These are phyloP conservation scores for Xestia sexstrigata DNA, from an alignment of 2,888 invertebrate genomes.

Conservation along the genomic window DNA sequence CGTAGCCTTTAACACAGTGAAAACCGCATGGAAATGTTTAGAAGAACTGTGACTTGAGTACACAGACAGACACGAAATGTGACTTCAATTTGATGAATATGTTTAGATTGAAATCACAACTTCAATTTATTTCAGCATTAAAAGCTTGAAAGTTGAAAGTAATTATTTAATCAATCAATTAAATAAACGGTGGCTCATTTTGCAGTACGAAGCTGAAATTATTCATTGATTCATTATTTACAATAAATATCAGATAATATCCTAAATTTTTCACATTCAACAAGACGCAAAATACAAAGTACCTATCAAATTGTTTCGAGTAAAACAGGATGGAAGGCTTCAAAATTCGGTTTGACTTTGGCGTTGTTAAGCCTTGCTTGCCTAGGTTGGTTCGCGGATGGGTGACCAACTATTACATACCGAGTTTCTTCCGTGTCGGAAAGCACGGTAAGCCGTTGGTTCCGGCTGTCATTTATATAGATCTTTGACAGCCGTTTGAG, in stretches of 20 bases:
- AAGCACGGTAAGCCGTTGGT: no score
- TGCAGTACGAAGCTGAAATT: not conserved
- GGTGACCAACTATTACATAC: no score
- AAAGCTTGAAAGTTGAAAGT: not conserved
- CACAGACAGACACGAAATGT: not conserved
- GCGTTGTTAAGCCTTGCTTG: not conserved
- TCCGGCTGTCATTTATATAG: no score
- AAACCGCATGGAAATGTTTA: not conserved
- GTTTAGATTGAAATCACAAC: not conserved
- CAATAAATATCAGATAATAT: not conserved
- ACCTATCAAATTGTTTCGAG: not conserved
- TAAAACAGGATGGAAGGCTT: not conserved
- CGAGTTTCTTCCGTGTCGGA: no score
- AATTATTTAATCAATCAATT: not conserved
- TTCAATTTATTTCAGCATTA: not conserved
- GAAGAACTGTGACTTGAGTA: no score
- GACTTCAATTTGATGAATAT: not conserved
- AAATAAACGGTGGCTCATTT: not conserved
- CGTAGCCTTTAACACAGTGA: not conserved
- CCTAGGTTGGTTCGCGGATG: no score
- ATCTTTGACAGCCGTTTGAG: no score
- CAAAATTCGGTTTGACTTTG: slow-evolving; percentile 8
- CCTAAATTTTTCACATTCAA: not conserved
- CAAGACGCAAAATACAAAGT: not conserved
- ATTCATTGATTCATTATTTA: slow-evolving; percentile 5